Evolutionary conservation across 2,888 invertebrate species (phyloP).

Genomic region (Mythimna lalbum): DNA sequence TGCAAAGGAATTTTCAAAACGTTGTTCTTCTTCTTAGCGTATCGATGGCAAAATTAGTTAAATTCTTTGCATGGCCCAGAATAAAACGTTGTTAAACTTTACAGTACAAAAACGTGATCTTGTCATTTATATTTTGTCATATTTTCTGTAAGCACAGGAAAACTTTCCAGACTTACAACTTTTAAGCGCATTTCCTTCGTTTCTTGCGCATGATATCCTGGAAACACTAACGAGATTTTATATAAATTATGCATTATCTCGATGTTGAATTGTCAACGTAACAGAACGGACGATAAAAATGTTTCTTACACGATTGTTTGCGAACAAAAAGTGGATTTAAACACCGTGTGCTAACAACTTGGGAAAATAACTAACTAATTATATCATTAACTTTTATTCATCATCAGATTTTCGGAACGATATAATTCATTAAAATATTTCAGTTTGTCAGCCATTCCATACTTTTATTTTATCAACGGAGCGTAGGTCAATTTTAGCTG

Average conservation of each 20-base stretch:
- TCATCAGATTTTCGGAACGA: constrained; percentile 41
- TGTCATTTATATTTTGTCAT: constrained; percentile 1
- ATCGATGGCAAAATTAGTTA: too few relatives aligned
- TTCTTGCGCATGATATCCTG: constrained; percentile 37
- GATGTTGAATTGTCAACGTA: constrained; percentile 37
- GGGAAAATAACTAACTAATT: constrained; percentile 57
- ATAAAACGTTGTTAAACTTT: neutral
- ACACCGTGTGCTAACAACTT: constrained; percentile 49
- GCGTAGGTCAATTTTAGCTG: constrained; percentile 53
- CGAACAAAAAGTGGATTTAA: constrained; percentile 15
- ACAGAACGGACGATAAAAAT: constrained; percentile 20
- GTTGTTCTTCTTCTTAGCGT: too few relatives aligned
- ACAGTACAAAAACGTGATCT: neutral
- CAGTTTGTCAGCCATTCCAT: constrained; percentile 23
- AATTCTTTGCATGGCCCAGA: too few relatives aligned
- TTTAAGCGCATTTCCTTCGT: constrained; percentile 23
- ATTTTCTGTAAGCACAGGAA: constrained; percentile 6
- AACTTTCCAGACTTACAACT: constrained; percentile 18
- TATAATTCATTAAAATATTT: constrained; percentile 61
- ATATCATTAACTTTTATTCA: constrained; percentile 34
- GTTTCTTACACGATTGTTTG: constrained; percentile 41
- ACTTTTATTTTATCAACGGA: constrained; percentile 27
- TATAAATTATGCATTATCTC: constrained; percentile 43
- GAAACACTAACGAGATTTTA: constrained; percentile 43
- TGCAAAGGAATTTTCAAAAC: neutral